Evolutionary conservation across 2,888 invertebrate genomes (phyloP).

Genomic region (Prionchulus punctatus): DNA sequence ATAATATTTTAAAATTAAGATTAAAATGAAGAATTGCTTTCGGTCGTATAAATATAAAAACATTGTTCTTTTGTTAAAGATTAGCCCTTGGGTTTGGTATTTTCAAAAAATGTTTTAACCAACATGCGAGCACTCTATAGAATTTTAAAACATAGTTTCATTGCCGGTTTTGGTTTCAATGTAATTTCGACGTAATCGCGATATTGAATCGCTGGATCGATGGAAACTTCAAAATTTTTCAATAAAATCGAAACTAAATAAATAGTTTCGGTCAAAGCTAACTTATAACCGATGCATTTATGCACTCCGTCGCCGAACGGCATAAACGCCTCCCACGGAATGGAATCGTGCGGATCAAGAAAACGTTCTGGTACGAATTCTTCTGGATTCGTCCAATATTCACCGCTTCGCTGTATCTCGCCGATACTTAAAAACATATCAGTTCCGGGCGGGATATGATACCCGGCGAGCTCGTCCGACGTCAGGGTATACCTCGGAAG

Average conservation of each 20-base stretch:
- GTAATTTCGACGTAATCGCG: too few relatives aligned
- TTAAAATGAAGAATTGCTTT: too few relatives aligned
- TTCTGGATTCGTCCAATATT: not conserved
- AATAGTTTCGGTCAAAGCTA: not conserved
- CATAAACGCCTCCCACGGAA: slow-evolving; percentile 2
- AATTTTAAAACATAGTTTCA: too few relatives aligned
- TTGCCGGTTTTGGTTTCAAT: too few relatives aligned
- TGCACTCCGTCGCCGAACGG: slow-evolving; percentile 3
- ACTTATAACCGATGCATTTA: slow-evolving; percentile 2
- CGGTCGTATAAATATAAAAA: too few relatives aligned
- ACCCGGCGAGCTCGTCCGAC: not conserved
- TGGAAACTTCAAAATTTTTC: not conserved
- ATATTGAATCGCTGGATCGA: too few relatives aligned
- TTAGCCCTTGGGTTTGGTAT: too few relatives aligned
- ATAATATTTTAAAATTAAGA: too few relatives aligned
- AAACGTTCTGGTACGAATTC: not conserved
- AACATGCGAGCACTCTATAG: too few relatives aligned
- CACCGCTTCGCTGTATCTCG: not conserved
- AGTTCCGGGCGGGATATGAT: not conserved
- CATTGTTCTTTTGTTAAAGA: too few relatives aligned
- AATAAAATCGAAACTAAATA: not conserved
- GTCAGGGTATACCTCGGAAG: not conserved
- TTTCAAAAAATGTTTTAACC: too few relatives aligned
- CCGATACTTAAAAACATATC: not conserved
- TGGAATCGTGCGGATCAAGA: not conserved